Evolutionary conservation across 2,888 invertebrate genomes (phyloP), one percentile per base, ranked within the genome.

Genomic region (Cybosia mesomella): DNA sequence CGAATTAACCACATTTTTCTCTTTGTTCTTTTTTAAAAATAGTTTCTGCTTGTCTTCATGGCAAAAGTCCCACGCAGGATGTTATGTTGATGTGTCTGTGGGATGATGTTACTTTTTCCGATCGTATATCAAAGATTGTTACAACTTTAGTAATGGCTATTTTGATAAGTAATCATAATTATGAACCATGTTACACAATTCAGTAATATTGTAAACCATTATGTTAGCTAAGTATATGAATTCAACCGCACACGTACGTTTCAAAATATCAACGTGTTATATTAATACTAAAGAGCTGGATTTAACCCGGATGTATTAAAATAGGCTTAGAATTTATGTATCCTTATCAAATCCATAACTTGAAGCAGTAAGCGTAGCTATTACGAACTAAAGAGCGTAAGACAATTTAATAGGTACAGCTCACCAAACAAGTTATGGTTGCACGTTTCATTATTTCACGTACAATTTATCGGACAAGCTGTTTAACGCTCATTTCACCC

Each of bases 401-500:
- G 85, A 85, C 86, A 84, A 86, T 85, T 85, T 86, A 87, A 87
- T 89, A 85, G 77, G 80, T 77, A 82, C 83, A 78, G 79, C 80
- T 84, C 80, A 83, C 82, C 84, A 88, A 89, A 89, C 91, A 83
- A 91, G 77, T 82, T 76, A 75, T 81, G 70, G 78, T 75, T 73
- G 70, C 70, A 71, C 83, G 88, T 90, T 92, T 90, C 90, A 92
- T 92, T 91, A 92, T 92, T 92, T 92, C 89, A 89, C 84, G 85
- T 89, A 87, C 86, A 91, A 93, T 93, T 92, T 91, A 92, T 92
- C 87, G 87, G 92, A 91, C 92, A 91, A 87, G 89, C 87, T 90
- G 87, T 92, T 93, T 93, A 93, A 86, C 90, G 90, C 89, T 90
- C 89, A 93, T 93, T 92, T 91, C 91, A 91, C 90, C 92, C 93